These are phyloP conservation scores for Ectemnius continuus DNA, from an alignment of 2,888 invertebrate genomes.

Conservation along the genomic window DNA sequence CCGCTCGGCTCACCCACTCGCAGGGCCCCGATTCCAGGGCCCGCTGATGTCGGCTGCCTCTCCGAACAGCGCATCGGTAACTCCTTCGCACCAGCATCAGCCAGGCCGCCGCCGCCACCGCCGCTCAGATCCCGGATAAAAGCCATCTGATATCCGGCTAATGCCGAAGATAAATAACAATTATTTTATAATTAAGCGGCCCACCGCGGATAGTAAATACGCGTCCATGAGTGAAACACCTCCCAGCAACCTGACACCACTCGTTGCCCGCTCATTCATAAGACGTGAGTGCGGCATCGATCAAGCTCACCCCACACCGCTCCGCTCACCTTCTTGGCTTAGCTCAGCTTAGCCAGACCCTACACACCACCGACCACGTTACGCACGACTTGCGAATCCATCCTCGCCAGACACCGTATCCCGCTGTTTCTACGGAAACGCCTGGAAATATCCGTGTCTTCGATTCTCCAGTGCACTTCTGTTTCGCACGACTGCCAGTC, in stretches of 20 bases:
- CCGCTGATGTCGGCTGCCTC: constrained; percentile 22
- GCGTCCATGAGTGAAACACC: constrained; percentile 48
- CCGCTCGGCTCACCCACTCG: constrained; percentile 9
- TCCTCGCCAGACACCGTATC: not conserved
- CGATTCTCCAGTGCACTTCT: too few species aligned
- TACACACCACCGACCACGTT: not conserved
- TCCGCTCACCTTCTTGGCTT: too few species aligned
- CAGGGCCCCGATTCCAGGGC: constrained; percentile 2
- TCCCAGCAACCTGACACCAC: constrained; percentile 68
- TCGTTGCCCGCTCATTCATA: constrained; percentile 70
- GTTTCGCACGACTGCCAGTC: too few species aligned
- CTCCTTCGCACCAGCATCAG: too few species aligned
- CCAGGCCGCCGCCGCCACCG: constrained; percentile 12
- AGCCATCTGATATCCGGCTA: constrained; percentile 62
- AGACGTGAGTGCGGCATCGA: constrained; percentile 71
- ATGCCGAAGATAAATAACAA: constrained; percentile 72
- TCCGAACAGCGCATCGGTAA: too few species aligned
- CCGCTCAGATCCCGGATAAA: constrained; percentile 49
- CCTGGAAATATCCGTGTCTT: too few species aligned
- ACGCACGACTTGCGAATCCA: constrained; percentile 12
- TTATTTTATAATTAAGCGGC: constrained; percentile 73
- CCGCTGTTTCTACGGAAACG: too few species aligned
- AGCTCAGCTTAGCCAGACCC: too few species aligned
- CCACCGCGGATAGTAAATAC: constrained; percentile 64
- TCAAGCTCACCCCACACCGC: constrained; percentile 53